A percentile compares a stretch with the other conserved stretches of the same genome.
phyloP scores from a whole-genome alignment of 2,888 invertebrate genomes.

The Latrodectus elegans region DNA sequence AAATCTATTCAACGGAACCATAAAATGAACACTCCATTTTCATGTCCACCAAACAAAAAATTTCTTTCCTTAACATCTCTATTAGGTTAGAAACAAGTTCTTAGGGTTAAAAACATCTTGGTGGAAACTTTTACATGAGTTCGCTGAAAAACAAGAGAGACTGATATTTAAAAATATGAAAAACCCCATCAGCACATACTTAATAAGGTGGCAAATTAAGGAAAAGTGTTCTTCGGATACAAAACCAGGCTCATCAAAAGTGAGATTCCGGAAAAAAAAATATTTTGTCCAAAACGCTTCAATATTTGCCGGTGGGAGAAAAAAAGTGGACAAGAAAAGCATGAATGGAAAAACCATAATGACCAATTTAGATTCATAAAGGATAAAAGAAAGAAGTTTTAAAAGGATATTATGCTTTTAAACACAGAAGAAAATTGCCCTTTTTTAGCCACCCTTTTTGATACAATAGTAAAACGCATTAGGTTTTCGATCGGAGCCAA shows the following conservation, averaged over 20 bases:
- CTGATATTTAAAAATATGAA: neutral
- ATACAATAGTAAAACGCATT: conserved; percentile 7
- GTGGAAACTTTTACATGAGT: no score
- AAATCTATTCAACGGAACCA: no score
- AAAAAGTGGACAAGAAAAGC: conserved; percentile 3
- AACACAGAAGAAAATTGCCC: conserved; percentile 10
- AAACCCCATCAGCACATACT: conserved; percentile 35
- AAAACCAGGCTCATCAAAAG: conserved; percentile 1
- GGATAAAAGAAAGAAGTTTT: conserved; percentile 22
- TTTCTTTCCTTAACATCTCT: no score
- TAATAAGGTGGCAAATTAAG: conserved; percentile 39
- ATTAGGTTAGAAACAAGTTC: no score
- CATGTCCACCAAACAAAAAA: no score
- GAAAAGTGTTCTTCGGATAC: neutral
- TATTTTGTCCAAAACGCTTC: neutral
- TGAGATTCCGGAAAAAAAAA: neutral
- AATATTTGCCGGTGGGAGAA: conserved; percentile 4
- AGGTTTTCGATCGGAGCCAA: neutral
- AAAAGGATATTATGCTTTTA: conserved; percentile 36
- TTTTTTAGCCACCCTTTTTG: conserved; percentile 7
- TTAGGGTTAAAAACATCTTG: no score
- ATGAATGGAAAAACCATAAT: conserved; percentile 28
- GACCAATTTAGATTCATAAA: conserved; percentile 47
- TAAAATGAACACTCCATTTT: no score
- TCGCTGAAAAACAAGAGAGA: neutral